Conservation (phyloP, 2,888 invertebrate species). For the Salticus scenicus region DNA sequence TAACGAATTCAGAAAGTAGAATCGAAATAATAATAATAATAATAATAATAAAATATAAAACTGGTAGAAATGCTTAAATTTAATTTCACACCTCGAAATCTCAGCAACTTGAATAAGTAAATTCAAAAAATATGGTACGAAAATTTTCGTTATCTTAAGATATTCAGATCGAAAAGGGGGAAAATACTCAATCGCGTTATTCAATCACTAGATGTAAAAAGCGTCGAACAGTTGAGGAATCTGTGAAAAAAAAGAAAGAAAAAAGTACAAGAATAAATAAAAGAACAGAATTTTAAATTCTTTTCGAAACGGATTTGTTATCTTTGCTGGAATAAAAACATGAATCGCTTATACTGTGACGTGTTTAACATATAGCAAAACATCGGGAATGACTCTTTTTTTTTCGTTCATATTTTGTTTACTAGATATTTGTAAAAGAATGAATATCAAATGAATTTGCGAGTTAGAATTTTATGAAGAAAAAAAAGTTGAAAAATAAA, state of each 20-base stretch:
- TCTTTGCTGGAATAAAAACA: conserved; percentile 41
- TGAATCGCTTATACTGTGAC: not conserved
- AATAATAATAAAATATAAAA: not conserved
- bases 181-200: conserved; percentile 59
- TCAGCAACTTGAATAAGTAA: conserved; percentile 39
- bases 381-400: not conserved
- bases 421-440: not conserved
- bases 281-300: conserved; percentile 57
- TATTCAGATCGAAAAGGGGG: conserved; percentile 42
- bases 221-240: not conserved
- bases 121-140: conserved; percentile 57
- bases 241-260: not conserved
- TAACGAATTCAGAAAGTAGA: not conserved
- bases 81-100: conserved; percentile 39
- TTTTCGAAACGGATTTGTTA: conserved; percentile 62
- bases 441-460: conserved; percentile 2
- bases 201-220: conserved; percentile 20
- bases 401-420: not conserved
- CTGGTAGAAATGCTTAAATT: conserved; percentile 59
- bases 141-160: conserved; percentile 52
- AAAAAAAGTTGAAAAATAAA: not conserved
- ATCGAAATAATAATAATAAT: not conserved
- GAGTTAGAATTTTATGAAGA: not conserved
- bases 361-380: conserved; percentile 21
- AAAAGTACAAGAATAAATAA: not conserved